These are phyloP conservation scores for Saxicola maurus DNA, from an alignment of 2,797 vertebrate species.

Conservation along the genomic window DNA sequence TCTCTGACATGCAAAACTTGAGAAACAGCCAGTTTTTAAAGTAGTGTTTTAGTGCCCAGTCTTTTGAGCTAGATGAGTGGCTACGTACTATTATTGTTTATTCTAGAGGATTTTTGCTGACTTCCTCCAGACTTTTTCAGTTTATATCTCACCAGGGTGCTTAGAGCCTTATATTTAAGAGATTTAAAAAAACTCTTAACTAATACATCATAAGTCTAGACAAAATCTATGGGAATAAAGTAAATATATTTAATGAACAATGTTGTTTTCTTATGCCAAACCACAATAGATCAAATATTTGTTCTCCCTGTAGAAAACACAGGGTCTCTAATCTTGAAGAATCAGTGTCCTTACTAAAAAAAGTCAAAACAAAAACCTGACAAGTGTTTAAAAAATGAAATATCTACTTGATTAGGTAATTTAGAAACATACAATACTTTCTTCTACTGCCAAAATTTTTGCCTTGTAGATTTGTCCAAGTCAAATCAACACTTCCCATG, in stretches of 20 bases:
- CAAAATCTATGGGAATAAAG: slow-evolving; percentile 59
- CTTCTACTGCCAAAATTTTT: slow-evolving; percentile 59
- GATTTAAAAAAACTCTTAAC: slow-evolving; percentile 46
- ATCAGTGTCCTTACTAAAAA: slow-evolving; percentile 51
- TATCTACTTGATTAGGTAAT: slow-evolving; percentile 68
- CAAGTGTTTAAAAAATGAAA: slow-evolving; percentile 59
- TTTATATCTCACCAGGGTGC: slow-evolving; percentile 54
- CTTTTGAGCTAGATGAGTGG: not conserved
- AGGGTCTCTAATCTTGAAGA: slow-evolving; percentile 48
- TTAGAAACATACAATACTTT: slow-evolving; percentile 62
- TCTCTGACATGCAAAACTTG: not conserved
- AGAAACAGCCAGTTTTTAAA: not conserved
- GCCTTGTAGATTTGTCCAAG: slow-evolving; percentile 67
- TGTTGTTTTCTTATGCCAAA: slow-evolving; percentile 51
- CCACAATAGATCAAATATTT: slow-evolving; percentile 58
- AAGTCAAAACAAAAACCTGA: slow-evolving; percentile 49
- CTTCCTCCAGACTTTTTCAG: slow-evolving; percentile 47
- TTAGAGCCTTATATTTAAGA: slow-evolving; percentile 35
- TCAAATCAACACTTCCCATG: slow-evolving; percentile 60
- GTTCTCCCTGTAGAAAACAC: slow-evolving; percentile 52
- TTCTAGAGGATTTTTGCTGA: slow-evolving; percentile 42
- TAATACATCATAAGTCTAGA: slow-evolving; percentile 59
- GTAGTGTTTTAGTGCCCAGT: not conserved
- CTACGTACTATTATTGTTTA: slow-evolving; percentile 16
- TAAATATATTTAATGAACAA: slow-evolving; percentile 60